Base-by-base conservation (phyloP, 2,113 vertebrate species). In the Anoura caudifer region DNA sequence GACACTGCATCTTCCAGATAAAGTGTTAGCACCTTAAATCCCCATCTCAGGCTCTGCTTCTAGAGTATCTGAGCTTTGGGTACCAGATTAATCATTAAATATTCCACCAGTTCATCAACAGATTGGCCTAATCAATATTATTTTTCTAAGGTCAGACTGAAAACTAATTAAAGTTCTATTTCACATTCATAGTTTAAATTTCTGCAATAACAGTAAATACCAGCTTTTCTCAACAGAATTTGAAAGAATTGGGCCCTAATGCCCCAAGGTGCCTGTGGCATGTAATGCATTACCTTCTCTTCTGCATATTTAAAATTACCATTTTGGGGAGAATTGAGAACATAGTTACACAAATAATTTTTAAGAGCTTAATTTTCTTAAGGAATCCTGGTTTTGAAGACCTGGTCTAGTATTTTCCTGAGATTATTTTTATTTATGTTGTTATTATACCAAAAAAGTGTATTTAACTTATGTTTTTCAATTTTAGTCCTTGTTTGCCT, bases 381-480 rank as follows among this genome's bases (percentile, higher is more conserved):
- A 69, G 65, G 65, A 33, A 81, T 81, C 38, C 61, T 87, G 28
- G 0, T 77, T 92, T 45, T 61, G 12, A 92, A 95, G 65, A 26
- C 12, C 16, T 63, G 19, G 17, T 52, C 61, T 84, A 72, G 43
- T 83, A 81, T 84, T 84, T 94, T 90, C n/a, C 33, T 95, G 16
- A 67, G 12, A 91, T 65, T 90, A 8, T 67, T 47, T 73, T 88
- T 69, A 65, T 76, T 93, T 16, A n/a, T 2, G 13, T 69, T 70
- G 26, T 89, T 59, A 54, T 41, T 77, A 81, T 73, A 73, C 22
- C 69, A 81, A 33, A 89, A 95, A 67, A 22, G 1, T 26, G 3
- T 88, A n/a, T 93, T 93, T 76, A 63, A 43, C 36, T 92, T 65
- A 94, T 63, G 11, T 69, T 87, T 96, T 95, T 87, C 24, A 90